Percentiles rank a stretch among this genome's conserved stretches.
phyloP scores from a whole-genome alignment of 1,140 invertebrate genomes.

The Nasonia giraulti region DNA sequence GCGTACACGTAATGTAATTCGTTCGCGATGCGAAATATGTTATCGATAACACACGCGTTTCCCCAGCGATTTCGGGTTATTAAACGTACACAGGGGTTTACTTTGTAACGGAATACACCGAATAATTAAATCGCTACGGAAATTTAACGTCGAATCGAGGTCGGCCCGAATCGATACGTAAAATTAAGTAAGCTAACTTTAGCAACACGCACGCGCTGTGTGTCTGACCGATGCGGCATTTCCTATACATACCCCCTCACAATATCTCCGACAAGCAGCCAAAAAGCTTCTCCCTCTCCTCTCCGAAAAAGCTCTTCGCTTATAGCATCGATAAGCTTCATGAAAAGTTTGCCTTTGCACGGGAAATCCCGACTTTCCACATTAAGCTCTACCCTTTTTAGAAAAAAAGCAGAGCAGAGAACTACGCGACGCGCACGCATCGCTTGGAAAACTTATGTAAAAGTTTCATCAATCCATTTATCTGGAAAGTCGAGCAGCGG shows the following conservation, averaged over 20 bases:
- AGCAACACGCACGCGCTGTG: background rate
- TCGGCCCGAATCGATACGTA: background rate
- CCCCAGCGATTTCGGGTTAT: too few relatives aligned
- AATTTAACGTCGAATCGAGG: background rate
- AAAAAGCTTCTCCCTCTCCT: background rate
- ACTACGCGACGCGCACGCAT: background rate
- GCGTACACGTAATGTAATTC: too few relatives aligned
- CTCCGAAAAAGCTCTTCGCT: background rate
- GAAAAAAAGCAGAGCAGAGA: background rate
- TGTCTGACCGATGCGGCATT: background rate
- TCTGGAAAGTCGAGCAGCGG: slow-evolving; percentile 18
- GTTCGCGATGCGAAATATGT: too few relatives aligned
- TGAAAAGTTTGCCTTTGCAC: background rate
- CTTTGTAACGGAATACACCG: background rate
- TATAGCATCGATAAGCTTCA: background rate
- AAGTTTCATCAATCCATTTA: slow-evolving; percentile 49
- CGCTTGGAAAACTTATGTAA: slow-evolving; percentile 40
- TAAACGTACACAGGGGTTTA: too few relatives aligned
- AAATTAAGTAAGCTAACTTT: slow-evolving; percentile 1
- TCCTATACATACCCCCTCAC: background rate
- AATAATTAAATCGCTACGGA: background rate
- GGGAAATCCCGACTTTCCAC: slow-evolving; percentile 7
- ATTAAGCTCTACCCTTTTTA: background rate
- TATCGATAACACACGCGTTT: too few relatives aligned
- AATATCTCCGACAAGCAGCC: background rate